Evolutionary conservation across 2,888 invertebrate species (phyloP), one percentile per base, ranked within the genome.

Genomic region (Lepidonotus clava): DNA sequence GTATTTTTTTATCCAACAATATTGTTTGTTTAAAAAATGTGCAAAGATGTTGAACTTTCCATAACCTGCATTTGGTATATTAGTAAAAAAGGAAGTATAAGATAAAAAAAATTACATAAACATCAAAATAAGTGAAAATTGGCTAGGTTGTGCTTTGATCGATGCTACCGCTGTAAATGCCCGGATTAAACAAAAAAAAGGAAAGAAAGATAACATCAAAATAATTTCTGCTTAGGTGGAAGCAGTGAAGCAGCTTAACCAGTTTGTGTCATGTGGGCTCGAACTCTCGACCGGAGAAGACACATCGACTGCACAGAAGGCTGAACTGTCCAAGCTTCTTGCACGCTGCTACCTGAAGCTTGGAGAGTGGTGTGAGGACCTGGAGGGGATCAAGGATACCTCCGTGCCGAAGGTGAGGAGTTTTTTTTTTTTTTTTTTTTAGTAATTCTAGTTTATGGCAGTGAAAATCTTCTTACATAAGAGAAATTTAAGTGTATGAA

Each of bases 361-460:
- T 46, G 99, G 99, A 0, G 96, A 97, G 84, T 99, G 99, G 99
- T 97, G 98, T 91, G 98, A 99, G 93, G 96, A 97, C 66, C 93
- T 98, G 1, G 96, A 97, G 90, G 98, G 97, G 21, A 96, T 97
- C 84, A 97, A 96, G 88, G 96, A 97, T 91, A 94, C 95, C 21
- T 97, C 97, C 0, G 97, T 98, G 88, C 96, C 0, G 96, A 24
- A 46, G 80, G 80, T 80, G 32, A 76, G 1, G 2, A 2, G 38
- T 21, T 8, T 46, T 46, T 46, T 46, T 46, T 18, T 8, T 11
- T 18, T 46, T 46, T 46, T 46, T 46, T 18, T 46, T 46, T 46
- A 18, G 46, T 46, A 8, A 46, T 46, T 11, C 18, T 8, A 18
- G 46, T 46, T 18, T 11, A 11, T 46, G 8, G 8, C 46, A 8